A percentile compares a stretch with the other conserved stretches of the same genome.
Conservation (phyloP, 2,797 vertebrate species). For the Semotilus atromaculatus region DNA sequence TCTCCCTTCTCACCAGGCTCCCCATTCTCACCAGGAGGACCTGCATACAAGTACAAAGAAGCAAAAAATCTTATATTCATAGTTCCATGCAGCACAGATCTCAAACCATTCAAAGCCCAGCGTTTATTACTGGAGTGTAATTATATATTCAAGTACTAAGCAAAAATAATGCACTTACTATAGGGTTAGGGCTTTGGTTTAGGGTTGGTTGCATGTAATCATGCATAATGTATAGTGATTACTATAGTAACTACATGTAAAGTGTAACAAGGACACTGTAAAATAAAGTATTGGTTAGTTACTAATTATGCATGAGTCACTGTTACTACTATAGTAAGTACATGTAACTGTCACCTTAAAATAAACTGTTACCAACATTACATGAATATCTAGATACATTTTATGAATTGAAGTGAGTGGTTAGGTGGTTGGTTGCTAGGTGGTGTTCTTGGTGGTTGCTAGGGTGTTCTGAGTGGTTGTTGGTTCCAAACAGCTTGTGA, state of each 20-base stretch:
- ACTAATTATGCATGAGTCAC: too few species aligned
- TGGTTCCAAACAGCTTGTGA: neutral
- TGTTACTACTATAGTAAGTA: too few species aligned
- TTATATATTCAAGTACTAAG: neutral
- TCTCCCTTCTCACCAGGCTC: conserved; percentile 74
- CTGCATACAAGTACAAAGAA: conserved; percentile 48
- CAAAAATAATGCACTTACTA: neutral
- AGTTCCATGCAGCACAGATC: neutral
- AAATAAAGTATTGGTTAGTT: too few species aligned
- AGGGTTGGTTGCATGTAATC: neutral
- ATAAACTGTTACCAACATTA: neutral
- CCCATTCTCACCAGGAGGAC: conserved; percentile 74
- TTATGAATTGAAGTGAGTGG: neutral
- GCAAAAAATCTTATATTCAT: neutral
- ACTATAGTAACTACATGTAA: neutral
- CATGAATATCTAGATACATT: neutral
- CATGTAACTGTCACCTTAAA: neutral
- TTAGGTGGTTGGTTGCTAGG: neutral
- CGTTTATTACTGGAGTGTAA: neutral
- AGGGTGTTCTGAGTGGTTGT: neutral
- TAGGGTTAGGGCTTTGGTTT: neutral
- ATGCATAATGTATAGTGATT: neutral
- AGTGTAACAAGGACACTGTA: neutral
- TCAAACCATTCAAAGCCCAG: neutral
- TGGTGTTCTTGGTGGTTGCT: neutral